Evolutionary conservation across 2,113 vertebrate genomes (phyloP).

Genomic region (Pelvicachromis taeniatus): DNA sequence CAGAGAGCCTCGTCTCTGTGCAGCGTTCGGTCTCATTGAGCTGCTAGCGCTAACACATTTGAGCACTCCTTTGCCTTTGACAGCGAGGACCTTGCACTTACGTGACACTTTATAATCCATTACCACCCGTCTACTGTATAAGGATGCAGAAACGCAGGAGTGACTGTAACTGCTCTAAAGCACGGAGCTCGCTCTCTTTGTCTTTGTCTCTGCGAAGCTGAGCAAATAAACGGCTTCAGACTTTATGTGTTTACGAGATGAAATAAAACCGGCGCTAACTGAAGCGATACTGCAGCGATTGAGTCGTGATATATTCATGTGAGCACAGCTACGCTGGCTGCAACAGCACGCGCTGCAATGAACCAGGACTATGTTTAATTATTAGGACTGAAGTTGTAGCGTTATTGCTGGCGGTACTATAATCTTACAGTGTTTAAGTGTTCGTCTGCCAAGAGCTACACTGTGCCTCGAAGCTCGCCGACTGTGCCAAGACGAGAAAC

Average conservation of each 20-base stretch:
- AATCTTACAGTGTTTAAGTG: neutral
- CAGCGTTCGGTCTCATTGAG: neutral
- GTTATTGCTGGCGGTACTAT: neutral
- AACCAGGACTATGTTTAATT: neutral
- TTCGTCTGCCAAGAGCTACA: neutral
- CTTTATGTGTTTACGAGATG: neutral
- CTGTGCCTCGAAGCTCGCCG: neutral
- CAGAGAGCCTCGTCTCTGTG: neutral
- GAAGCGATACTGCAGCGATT: neutral
- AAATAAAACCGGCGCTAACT: neutral
- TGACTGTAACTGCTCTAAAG: neutral
- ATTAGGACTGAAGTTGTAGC: neutral
- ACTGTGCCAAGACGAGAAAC: neutral
- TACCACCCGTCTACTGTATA: neutral
- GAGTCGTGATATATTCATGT: neutral
- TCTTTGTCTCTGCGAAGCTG: neutral
- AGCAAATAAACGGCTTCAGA: neutral
- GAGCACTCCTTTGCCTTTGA: neutral
- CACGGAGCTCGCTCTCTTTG: neutral
- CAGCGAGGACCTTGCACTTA: neutral
- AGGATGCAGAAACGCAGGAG: neutral
- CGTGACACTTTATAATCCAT: neutral
- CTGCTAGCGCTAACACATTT: neutral
- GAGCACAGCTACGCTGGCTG: neutral
- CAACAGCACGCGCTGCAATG: neutral